Percentiles rank a stretch among this genome's conserved stretches.
These are phyloP conservation scores for Fragum sueziense DNA, from an alignment of 2,888 invertebrate genomes.

Conservation along the genomic window DNA sequence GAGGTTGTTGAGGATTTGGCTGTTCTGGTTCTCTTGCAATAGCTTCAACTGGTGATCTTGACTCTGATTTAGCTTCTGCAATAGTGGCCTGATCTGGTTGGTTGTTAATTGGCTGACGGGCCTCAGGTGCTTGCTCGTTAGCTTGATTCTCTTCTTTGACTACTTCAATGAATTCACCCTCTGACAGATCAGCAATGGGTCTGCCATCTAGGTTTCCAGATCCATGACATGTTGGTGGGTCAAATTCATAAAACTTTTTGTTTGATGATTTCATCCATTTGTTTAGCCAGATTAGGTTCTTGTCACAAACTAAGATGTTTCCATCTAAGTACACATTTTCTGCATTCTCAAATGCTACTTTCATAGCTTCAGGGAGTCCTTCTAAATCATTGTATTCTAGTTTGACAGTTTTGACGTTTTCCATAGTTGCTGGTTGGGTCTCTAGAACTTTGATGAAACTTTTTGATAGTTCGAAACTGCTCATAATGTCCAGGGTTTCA, in stretches of 20 bases:
- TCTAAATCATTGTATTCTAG: slow-evolving; percentile 87
- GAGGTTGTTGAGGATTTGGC: background rate
- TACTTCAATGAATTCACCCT: slow-evolving; percentile 59
- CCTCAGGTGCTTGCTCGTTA: background rate
- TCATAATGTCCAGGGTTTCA: slow-evolving; percentile 67
- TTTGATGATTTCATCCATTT: slow-evolving; percentile 86
- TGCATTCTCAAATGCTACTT: slow-evolving; percentile 88
- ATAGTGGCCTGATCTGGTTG: too few relatives aligned
- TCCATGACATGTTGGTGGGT: slow-evolving; percentile 82
- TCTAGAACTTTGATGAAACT: slow-evolving; percentile 59
- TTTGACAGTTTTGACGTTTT: slow-evolving; percentile 85
- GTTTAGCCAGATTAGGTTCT: slow-evolving; percentile 80
- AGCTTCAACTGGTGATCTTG: background rate
- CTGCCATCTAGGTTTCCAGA: slow-evolving; percentile 75
- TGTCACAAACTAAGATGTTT: slow-evolving; percentile 88
- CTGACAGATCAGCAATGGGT: slow-evolving; percentile 65
- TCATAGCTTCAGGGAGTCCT: slow-evolving; percentile 87
- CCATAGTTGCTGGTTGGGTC: slow-evolving; percentile 12
- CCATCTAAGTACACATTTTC: slow-evolving; percentile 87
- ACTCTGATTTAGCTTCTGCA: background rate
- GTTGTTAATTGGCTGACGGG: background rate
- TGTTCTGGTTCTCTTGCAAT: background rate
- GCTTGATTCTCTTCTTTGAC: background rate
- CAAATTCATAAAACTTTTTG: slow-evolving; percentile 80
- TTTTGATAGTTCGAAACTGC: slow-evolving; percentile 67